Evolutionary conservation across 37 sponge, comb jelly and placozoan species (phyloP).

Genomic region (Chondrosia reniformis): DNA sequence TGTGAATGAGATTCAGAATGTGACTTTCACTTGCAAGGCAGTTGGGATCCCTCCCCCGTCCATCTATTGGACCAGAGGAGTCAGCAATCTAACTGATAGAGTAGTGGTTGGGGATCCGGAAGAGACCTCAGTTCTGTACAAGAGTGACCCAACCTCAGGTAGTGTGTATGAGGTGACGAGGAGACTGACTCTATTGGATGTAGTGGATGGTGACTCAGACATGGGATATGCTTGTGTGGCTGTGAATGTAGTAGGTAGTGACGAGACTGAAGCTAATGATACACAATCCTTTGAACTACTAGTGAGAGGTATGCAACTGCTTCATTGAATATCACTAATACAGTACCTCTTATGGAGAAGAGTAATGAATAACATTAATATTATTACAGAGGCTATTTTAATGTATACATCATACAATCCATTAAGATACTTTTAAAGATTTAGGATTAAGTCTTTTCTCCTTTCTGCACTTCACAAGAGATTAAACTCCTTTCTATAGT

Average conservation of each 20-base stretch:
- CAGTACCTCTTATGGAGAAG: too few relatives aligned
- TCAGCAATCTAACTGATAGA: neutral
- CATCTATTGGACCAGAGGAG: slow-evolving; percentile 28
- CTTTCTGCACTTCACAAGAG: too few relatives aligned
- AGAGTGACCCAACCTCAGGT: neutral
- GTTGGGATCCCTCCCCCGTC: slow-evolving; percentile 34
- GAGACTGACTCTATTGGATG: neutral
- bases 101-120: neutral
- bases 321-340: neutral
- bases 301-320: slow-evolving; percentile 28
- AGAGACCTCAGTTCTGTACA: neutral
- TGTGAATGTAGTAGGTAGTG: slow-evolving; percentile 18
- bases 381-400: too few relatives aligned
- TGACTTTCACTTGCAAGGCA: slow-evolving; percentile 25
- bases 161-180: neutral
- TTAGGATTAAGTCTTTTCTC: too few relatives aligned
- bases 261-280: neutral
- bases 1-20: neutral
- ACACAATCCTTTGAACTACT: slow-evolving; percentile 17
- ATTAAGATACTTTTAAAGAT: too few relatives aligned
- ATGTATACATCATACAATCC: too few relatives aligned
- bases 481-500: too few relatives aligned
- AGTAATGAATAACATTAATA: too few relatives aligned
- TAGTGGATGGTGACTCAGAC: slow-evolving; percentile 31
- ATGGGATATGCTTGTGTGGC: slow-evolving; percentile 32